Conservation (phyloP, 2,888 invertebrate genomes). For the Cynaeus angustus region DNA sequence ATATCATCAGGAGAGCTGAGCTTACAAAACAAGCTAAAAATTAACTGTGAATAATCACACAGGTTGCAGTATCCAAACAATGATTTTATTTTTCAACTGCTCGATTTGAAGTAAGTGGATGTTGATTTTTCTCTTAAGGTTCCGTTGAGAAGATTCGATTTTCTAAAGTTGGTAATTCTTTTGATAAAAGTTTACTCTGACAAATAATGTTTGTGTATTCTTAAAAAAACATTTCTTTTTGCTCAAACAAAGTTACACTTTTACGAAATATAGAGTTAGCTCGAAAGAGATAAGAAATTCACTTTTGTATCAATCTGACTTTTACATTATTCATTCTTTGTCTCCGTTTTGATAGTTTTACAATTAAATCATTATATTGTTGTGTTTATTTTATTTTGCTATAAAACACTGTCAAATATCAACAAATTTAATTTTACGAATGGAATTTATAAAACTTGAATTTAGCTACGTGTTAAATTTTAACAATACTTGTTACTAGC, state of each 20-base stretch:
- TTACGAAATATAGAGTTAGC: neutral
- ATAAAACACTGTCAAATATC: no score
- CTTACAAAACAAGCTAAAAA: neutral
- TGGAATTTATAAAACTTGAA: no score
- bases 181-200: neutral
- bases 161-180: neutral
- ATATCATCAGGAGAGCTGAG: no score
- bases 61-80: no score
- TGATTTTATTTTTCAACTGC: no score
- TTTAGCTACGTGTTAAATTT: no score
- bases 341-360: no score
- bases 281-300: neutral
- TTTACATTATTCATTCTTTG: no score
- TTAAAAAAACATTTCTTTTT: neutral
- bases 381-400: no score
- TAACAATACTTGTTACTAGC: no score
- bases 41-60: neutral
- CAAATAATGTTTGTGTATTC: conserved; percentile 1
- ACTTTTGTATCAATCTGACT: neutral
- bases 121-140: neutral
- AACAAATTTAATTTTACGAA: no score
- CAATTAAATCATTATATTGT: no score
- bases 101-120: neutral
- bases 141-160: conserved; percentile 3
- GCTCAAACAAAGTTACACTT: conserved; percentile 6